Base-by-base conservation (phyloP, 2,888 invertebrate genomes). In the Oscheius myriophilus region DNA sequence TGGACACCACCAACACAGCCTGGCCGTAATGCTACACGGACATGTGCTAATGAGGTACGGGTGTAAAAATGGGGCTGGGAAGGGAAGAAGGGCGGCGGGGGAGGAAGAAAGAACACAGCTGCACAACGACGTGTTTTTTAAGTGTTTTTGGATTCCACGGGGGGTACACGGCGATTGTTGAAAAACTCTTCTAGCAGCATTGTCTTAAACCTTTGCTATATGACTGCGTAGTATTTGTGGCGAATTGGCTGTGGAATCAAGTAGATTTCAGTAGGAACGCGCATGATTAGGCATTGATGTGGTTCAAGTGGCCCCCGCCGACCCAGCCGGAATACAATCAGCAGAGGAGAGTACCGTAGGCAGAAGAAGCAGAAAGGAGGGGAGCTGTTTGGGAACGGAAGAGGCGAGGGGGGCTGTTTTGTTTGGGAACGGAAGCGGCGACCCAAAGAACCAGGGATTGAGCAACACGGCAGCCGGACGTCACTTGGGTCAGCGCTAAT, bases 221-320 rank as follows among this genome's bases (percentile, higher is more conserved):
- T 52, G 26, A 18, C 23, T 52, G 23, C 26, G 52, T 52, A n/a
- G 52, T 18, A 23, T 52, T 52, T 52, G 26, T 52, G 52, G 23
- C 52, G 23, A 26, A 25, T 55, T 55, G 55, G 55, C 12, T 21
- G 26, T 25, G 26, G 55, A 21, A 53, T 39, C 52, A 52, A 53
- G 63, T 63, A 52, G 63, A 63, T 63, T 63, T 51, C 51, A 61
- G 61, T 52, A 53, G 52, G 63, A 53, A 51, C 63, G 51, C 52
- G 51, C 63, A 63, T 63, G 51, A 63, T 51, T 53, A 51, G 52
- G 42, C 63, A 63, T 63, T 63, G 63, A 63, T 53, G 53, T 63
- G 51, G 51, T 51, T 63, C 63, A 63, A 63, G 63, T 63, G 63
- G 61, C 46, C 18, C 42, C 63, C 23, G 52, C 52, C 39, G 45